phyloP scores from a whole-genome alignment of 2,113 vertebrate species.

The Tautogolabrus adspersus region DNA sequence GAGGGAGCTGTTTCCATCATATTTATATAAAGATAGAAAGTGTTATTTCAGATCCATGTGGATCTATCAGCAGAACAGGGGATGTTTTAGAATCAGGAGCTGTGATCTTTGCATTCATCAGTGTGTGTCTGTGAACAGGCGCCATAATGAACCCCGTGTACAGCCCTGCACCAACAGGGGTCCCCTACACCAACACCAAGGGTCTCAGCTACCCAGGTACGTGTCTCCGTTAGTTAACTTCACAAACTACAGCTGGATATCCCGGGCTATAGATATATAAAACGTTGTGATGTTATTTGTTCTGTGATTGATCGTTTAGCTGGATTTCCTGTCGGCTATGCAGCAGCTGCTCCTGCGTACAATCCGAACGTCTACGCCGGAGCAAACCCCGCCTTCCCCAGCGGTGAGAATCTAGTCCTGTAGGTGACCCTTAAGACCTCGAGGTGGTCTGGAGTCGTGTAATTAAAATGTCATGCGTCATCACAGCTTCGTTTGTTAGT shows the following conservation, averaged over 20 bases:
- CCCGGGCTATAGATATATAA: neutral
- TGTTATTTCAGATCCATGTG: too few species aligned
- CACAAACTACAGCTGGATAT: neutral
- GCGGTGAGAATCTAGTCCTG: slow-evolving; percentile 81
- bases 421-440: neutral
- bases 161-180: slow-evolving; percentile 96
- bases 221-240: too few species aligned
- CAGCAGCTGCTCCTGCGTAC: slow-evolving; percentile 93
- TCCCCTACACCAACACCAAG: slow-evolving; percentile 97
- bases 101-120: neutral
- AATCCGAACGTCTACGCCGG: slow-evolving; percentile 93
- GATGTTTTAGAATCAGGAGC: too few species aligned
- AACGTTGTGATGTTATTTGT: neutral
- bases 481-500: too few species aligned
- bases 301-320: slow-evolving; percentile 72
- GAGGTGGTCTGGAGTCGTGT: neutral
- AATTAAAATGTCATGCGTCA: too few species aligned
- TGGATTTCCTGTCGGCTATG: slow-evolving; percentile 96
- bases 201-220: slow-evolving; percentile 97
- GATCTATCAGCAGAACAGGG: too few species aligned
- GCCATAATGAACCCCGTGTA: slow-evolving; percentile 97
- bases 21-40: too few species aligned
- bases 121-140: slow-evolving; percentile 51
- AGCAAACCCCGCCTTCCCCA: slow-evolving; percentile 92
- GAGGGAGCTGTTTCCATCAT: too few species aligned